Conservation (phyloP, 2,797 vertebrate genomes). For the Cirrhinus molitorella region DNA sequence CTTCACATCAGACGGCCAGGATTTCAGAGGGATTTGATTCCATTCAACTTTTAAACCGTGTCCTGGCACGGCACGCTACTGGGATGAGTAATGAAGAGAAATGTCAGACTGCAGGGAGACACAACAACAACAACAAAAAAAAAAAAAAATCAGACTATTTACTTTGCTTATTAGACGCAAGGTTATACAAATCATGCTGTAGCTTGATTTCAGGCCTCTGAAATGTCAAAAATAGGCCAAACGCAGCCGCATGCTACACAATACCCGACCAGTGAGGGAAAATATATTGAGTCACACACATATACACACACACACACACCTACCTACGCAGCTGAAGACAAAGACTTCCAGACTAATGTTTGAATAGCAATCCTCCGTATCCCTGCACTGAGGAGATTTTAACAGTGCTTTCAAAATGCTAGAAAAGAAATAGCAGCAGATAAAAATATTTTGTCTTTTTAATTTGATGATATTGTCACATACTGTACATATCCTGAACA, state of each 20-base stretch:
- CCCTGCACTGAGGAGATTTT: background rate
- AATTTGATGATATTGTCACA: background rate
- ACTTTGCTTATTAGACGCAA: conserved; percentile 1
- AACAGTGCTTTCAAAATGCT: background rate
- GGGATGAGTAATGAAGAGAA: conserved; percentile 15
- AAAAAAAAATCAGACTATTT: conserved; percentile 1
- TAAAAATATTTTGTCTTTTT: background rate
- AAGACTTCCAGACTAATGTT: background rate
- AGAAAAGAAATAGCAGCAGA: background rate
- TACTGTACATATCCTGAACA: background rate
- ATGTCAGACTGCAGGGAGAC: conserved; percentile 26
- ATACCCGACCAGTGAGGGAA: background rate
- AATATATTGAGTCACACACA: conserved; percentile 11
- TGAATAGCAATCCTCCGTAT: background rate
- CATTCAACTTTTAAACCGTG: conserved; percentile 6
- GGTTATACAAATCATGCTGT: background rate
- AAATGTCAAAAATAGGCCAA: conserved; percentile 13
- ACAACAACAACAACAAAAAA: no score
- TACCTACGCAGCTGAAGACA: conserved; percentile 10
- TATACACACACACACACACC: background rate
- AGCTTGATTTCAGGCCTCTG: background rate
- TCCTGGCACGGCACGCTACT: background rate
- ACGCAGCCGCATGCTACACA: background rate
- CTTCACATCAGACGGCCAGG: conserved; percentile 7
- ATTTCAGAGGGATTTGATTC: conserved; percentile 21